Base-by-base conservation (phyloP, 2,797 vertebrate genomes). In the Psittacula derbiana region DNA sequence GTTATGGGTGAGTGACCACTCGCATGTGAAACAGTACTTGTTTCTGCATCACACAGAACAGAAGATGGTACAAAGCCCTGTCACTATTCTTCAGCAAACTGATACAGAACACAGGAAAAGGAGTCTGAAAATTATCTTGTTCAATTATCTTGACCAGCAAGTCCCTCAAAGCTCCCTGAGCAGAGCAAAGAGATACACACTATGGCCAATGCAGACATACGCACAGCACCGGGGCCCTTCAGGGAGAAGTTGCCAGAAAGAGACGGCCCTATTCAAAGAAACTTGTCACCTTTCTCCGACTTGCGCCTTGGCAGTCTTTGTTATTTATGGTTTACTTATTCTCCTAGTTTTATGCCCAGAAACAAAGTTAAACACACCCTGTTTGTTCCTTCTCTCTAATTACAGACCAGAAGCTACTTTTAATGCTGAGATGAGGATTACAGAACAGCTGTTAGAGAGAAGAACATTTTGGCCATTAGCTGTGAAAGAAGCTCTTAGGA, bases 351-450 rank as follows among this genome's bases (percentile, higher is more conserved):
- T 55, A 73, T 6, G 23, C 67, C 46, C 71, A 75, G 82, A 94
- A 81, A 86, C 61, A 83, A 91, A 89, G 49, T 70, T 58, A 53
- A 90, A 75, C 50, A 71, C 65, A 88, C 36, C 31, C 79, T 55
- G 24, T 38, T 86, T 75, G 31, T 55, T 94, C 53, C 61, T 69
- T 43, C 80, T 72, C 46, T 79, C 65, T 83, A 90, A 92, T 67
- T 88, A 71, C 43, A 81, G 62, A 72, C 17, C 58, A 91, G 85
- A 86, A 91, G 31, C 53, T 67, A 57, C 72, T 71, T 85, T 17
- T 78, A 83, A 92, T 23, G 65, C 79, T 86, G 91, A 69, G 62
- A 80, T 21, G 33, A 91, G 58, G 58, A 71, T 40, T 91, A 71
- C 58, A 75, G 87, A 72, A 50, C 28, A 86, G 64, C 89, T 86